Conservation (phyloP, 2,113 vertebrate genomes). For the Daboia siamensis region DNA sequence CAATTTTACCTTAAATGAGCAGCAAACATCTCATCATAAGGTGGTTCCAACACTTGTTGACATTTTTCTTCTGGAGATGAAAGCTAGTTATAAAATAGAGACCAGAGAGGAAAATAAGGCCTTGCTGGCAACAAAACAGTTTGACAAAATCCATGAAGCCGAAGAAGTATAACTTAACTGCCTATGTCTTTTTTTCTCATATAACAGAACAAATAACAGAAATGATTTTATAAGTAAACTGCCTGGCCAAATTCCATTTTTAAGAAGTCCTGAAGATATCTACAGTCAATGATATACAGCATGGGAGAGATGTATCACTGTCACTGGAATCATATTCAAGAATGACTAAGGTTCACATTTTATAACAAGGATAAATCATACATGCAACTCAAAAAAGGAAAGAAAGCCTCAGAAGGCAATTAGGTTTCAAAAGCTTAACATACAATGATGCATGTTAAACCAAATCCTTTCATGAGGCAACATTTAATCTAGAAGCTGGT, state of each 20-base stretch:
- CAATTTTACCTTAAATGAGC: conserved; percentile 87
- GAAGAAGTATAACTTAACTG: not conserved
- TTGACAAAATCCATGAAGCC: not conserved
- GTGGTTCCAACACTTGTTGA: conserved; percentile 91
- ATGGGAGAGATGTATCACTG: not conserved
- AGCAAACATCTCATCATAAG: conserved; percentile 96
- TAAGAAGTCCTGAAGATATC: not conserved
- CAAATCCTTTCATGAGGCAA: not conserved
- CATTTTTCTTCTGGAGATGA: conserved; percentile 95
- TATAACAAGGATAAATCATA: not conserved
- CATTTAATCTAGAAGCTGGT: not conserved
- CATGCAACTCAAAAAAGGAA: not conserved
- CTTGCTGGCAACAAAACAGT: not conserved
- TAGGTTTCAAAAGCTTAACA: not conserved
- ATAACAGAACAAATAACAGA: not conserved
- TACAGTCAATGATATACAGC: not conserved
- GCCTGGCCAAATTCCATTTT: not conserved
- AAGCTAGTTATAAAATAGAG: conserved; percentile 69
- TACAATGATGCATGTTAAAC: not conserved
- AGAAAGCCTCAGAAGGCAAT: not conserved
- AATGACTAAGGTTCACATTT: not conserved
- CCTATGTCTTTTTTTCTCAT: not conserved
- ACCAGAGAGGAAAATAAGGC: not conserved
- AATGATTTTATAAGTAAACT: not conserved
- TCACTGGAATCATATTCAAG: not conserved